A percentile compares a stretch with the other conserved stretches of the same genome.
These are phyloP conservation scores for Microchirus variegatus DNA, from an alignment of 2,797 vertebrate genomes.

Conservation along the genomic window DNA sequence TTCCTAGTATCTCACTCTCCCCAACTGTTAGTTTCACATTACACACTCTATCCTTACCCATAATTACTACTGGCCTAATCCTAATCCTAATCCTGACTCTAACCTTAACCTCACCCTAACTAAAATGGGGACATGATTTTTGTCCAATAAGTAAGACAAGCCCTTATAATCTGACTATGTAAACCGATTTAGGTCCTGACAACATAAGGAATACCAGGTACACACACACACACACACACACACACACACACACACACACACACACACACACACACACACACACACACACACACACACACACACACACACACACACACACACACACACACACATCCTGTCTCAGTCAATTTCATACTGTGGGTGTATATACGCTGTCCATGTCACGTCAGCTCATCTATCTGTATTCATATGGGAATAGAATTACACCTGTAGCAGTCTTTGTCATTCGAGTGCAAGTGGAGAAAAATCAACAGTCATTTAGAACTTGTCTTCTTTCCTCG, in stretches of 20 bases:
- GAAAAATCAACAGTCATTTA: constrained; percentile 46
- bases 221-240: constrained; percentile 18
- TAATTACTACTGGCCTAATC: no score
- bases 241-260: constrained; percentile 15
- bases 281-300: constrained; percentile 14
- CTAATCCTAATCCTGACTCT: no score
- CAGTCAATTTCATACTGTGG: constrained; percentile 28
- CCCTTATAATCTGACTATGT: no score
- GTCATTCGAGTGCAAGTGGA: constrained; percentile 48
- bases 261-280: constrained; percentile 13
- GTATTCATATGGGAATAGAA: constrained; percentile 45
- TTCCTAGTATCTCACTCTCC: constrained; percentile 22
- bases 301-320: constrained; percentile 14
- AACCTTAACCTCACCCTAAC: no score
- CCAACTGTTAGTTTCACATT: constrained; percentile 47
- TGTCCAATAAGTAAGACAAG: no score
- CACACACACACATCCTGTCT: constrained; percentile 24
- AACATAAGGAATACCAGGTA: neutral
- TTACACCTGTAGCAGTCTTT: constrained; percentile 39
- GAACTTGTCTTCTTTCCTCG: constrained; percentile 40
- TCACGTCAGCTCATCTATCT: constrained; percentile 30
- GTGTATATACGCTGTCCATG: constrained; percentile 18
- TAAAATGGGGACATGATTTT: no score
- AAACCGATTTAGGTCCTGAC: no score
- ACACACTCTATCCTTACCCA: no score